Conservation (phyloP, 2,888 invertebrate genomes). For the Mantis religiosa region DNA sequence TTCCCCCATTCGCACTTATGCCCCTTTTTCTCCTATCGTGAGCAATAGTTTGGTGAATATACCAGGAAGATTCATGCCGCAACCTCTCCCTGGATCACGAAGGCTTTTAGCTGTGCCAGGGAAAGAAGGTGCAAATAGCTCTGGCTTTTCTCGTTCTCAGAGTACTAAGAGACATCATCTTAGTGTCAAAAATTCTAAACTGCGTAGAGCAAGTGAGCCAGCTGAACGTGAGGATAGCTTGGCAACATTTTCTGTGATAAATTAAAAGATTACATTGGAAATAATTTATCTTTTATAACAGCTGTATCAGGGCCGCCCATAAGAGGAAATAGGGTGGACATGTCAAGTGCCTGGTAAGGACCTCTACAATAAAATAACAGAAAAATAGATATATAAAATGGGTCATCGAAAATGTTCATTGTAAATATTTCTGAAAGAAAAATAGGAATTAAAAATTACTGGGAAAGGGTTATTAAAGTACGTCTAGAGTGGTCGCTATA, state of each 20-base stretch:
- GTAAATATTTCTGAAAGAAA: too few relatives aligned
- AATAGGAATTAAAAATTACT: too few relatives aligned
- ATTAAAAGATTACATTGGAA: neutral
- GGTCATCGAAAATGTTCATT: too few relatives aligned
- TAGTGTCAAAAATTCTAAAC: neutral
- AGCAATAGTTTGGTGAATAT: constrained; percentile 20
- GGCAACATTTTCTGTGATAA: neutral
- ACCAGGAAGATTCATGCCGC: constrained; percentile 23
- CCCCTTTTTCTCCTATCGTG: constrained; percentile 13
- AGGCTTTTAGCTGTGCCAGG: constrained; percentile 19
- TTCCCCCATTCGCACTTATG: constrained; percentile 15
- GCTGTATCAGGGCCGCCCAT: too few relatives aligned
- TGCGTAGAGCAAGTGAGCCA: constrained; percentile 22
- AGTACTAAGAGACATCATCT: constrained; percentile 9
- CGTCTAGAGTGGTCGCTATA: too few relatives aligned
- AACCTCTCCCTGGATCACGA: constrained; percentile 10
- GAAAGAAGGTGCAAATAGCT: neutral
- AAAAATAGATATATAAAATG: too few relatives aligned
- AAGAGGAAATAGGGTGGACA: too few relatives aligned
- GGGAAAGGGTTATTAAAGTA: too few relatives aligned
- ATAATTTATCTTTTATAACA: neutral
- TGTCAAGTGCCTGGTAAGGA: too few relatives aligned
- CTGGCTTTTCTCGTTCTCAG: neutral
- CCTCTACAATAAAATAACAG: too few relatives aligned
- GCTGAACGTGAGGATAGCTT: neutral